Percentiles rank a stretch among this genome's conserved stretches.
phyloP scores from a whole-genome alignment of 2,888 invertebrate genomes.

The Drosophila phalerata region DNA sequence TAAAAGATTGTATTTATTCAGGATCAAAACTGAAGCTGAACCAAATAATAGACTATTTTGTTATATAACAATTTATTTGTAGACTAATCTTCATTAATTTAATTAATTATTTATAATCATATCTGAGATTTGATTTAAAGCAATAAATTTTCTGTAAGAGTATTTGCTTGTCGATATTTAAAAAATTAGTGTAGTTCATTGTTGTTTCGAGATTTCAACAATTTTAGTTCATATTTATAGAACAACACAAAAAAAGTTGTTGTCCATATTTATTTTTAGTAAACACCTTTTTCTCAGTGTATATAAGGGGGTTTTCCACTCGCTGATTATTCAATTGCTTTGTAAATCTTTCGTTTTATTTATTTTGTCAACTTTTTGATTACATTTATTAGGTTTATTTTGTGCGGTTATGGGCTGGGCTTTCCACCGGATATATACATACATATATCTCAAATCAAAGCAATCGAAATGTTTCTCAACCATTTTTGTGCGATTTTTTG shows the following conservation, averaged over 20 bases:
- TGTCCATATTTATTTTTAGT: slow-evolving; percentile 14
- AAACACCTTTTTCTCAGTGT: slow-evolving; percentile 22
- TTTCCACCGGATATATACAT: neutral
- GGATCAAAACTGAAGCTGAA: too few relatives aligned
- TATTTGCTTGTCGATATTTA: neutral
- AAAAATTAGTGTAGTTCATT: neutral
- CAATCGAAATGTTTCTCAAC: neutral
- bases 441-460: neutral
- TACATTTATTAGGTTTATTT: slow-evolving; percentile 11
- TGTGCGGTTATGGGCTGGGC: neutral
- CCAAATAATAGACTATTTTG: too few relatives aligned
- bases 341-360: slow-evolving; percentile 47
- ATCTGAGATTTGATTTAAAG: too few relatives aligned
- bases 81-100: too few relatives aligned
- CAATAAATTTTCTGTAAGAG: neutral
- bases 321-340: slow-evolving; percentile 52
- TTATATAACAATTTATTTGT: too few relatives aligned
- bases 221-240: slow-evolving; percentile 14
- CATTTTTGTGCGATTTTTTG: neutral
- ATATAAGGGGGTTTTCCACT: slow-evolving; percentile 27
- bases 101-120: neutral
- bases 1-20: too few relatives aligned
- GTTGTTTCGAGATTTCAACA: slow-evolving; percentile 6
- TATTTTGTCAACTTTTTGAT: slow-evolving; percentile 50
- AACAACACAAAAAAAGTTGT: neutral